phyloP scores from a whole-genome alignment of 2,113 vertebrate species.

The Cinclus mexicanus region DNA sequence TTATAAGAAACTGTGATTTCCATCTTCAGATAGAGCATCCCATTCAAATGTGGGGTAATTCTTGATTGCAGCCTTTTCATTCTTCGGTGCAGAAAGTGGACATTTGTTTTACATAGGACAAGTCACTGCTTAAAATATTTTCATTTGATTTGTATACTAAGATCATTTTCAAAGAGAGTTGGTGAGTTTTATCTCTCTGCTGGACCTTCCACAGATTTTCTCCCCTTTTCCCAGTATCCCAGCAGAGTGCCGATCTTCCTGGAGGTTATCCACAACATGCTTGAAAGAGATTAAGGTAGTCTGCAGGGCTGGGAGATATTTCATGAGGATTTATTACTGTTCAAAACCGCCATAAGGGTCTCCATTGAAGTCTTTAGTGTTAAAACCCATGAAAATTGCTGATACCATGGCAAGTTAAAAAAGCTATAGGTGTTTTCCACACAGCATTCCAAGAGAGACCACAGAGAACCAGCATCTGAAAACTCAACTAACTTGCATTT shows the following conservation, averaged over 20 bases:
- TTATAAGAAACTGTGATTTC: not conserved
- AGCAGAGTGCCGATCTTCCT: conserved; percentile 4
- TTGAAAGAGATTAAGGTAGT: conserved; percentile 64
- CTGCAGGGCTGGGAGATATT: conserved; percentile 36
- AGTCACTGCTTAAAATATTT: conserved; percentile 25
- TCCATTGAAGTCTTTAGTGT: conserved; percentile 67
- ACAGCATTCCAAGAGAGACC: conserved; percentile 34
- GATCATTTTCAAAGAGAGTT: not conserved
- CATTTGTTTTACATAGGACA: not conserved
- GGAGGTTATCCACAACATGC: conserved; percentile 6
- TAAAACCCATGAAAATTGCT: conserved; percentile 72
- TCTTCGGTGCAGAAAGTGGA: not conserved
- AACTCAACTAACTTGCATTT: not conserved
- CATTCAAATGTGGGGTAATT: not conserved
- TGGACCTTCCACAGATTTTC: conserved; percentile 8
- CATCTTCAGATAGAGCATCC: not conserved
- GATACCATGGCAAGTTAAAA: conserved; percentile 61
- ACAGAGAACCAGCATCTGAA: conserved; percentile 35
- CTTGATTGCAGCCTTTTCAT: not conserved
- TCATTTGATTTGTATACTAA: conserved; percentile 12
- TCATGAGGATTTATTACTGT: conserved; percentile 69
- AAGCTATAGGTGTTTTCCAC: conserved; percentile 53
- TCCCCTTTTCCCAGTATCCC: not conserved
- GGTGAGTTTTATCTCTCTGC: conserved; percentile 40
- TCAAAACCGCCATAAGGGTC: conserved; percentile 61